Conservation (phyloP, 1,140 invertebrate species). For the Eupeodes corollae region DNA sequence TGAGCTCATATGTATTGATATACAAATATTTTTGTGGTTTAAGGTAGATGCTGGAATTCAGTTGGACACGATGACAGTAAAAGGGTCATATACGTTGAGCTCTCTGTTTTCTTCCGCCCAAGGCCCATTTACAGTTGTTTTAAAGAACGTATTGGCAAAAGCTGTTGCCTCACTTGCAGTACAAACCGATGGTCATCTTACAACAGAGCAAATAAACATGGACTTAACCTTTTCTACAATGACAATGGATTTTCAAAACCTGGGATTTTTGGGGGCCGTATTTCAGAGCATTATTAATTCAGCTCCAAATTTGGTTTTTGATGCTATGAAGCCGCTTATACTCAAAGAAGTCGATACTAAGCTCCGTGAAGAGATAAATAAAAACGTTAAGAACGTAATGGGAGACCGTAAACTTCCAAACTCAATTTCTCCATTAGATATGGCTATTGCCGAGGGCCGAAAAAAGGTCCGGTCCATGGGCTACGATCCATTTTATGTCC, state of each 20-base stretch:
- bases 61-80: slow-evolving; percentile 55
- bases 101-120: slow-evolving; percentile 55
- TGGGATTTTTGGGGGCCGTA: slow-evolving; percentile 59
- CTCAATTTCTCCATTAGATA: slow-evolving; percentile 73
- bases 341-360: slow-evolving; percentile 62
- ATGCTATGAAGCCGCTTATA: slow-evolving; percentile 73
- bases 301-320: slow-evolving; percentile 67
- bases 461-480: slow-evolving; percentile 56
- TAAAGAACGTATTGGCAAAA: slow-evolving; percentile 53
- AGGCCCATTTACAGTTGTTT: slow-evolving; percentile 64
- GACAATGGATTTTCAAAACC: slow-evolving; percentile 66
- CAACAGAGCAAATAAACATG: slow-evolving; percentile 64
- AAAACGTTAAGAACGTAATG: slow-evolving; percentile 53
- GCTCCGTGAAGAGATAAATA: slow-evolving; percentile 51
- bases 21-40: slow-evolving; percentile 10
- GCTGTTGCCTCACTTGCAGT: slow-evolving; percentile 54
- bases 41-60: slow-evolving; percentile 54
- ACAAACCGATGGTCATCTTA: slow-evolving; percentile 57
- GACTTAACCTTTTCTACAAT: slow-evolving; percentile 69
- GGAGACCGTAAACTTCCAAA: slow-evolving; percentile 64
- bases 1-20: slow-evolving; percentile 4
- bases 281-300: slow-evolving; percentile 70
- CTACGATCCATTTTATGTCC: slow-evolving; percentile 60
- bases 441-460: slow-evolving; percentile 59
- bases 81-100: slow-evolving; percentile 63